phyloP scores from a whole-genome alignment of 2,797 vertebrate genomes.

The Lagorchestes hirsutus region DNA sequence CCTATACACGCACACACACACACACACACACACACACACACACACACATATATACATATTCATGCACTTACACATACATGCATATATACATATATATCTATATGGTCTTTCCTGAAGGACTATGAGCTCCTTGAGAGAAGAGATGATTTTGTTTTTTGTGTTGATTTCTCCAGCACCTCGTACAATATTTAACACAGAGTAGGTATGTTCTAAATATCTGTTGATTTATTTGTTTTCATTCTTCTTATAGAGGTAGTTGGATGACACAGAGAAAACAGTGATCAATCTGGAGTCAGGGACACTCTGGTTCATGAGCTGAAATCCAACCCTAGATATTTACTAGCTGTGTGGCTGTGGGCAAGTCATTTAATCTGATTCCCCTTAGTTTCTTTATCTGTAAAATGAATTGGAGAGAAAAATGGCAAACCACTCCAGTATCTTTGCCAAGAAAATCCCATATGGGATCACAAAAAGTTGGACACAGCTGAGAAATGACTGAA shows the following conservation, averaged over 20 bases:
- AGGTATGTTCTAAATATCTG: background rate
- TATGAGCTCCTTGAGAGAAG: background rate
- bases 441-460: background rate
- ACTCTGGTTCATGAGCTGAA: background rate
- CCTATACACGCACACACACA: background rate
- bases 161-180: background rate
- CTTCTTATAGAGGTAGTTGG: background rate
- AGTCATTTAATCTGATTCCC: background rate
- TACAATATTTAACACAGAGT: background rate
- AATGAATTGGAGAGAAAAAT: background rate
- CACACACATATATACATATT: background rate
- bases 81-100: background rate
- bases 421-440: background rate
- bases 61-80: background rate
- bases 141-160: background rate
- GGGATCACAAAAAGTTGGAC: background rate
- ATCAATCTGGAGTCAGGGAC: background rate
- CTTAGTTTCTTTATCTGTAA: background rate
- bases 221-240: background rate
- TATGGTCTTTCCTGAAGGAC: background rate
- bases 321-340: background rate
- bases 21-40: background rate
- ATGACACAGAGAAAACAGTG: background rate
- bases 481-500: background rate
- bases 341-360: background rate